phyloP scores from a whole-genome alignment of 1,140 invertebrate species.

The Andrena cerasifolii region DNA sequence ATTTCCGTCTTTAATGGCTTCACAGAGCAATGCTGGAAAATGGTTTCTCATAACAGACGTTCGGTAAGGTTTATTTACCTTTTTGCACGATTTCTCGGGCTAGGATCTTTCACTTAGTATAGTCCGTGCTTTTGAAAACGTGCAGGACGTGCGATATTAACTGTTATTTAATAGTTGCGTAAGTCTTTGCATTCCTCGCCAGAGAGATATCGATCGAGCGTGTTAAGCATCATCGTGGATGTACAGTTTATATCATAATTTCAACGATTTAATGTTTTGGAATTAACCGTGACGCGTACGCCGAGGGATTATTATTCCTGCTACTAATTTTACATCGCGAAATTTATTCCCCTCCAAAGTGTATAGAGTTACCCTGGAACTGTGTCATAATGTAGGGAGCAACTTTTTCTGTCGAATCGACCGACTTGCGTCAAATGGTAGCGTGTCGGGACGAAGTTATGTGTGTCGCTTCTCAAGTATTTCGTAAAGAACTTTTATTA shows the following conservation, averaged over 20 bases:
- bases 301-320: conserved; percentile 29
- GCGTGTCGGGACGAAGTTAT: too few species aligned
- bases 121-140: too few species aligned
- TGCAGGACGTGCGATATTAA: neutral
- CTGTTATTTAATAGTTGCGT: neutral
- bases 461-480: too few species aligned
- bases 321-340: conserved; percentile 26
- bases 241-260: conserved; percentile 1
- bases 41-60: neutral
- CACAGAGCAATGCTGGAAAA: neutral
- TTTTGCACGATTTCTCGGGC: neutral
- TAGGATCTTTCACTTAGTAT: too few species aligned
- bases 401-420: neutral
- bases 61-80: neutral
- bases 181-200: neutral
- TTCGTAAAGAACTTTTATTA: too few species aligned
- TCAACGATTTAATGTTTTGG: neutral
- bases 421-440: neutral
- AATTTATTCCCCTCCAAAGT: conserved; percentile 3
- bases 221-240: neutral
- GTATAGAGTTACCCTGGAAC: conserved; percentile 1
- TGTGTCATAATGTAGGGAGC: neutral
- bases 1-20: conserved; percentile 12
- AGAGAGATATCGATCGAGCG: neutral
- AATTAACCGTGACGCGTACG: neutral